phyloP scores from a whole-genome alignment of 2,797 vertebrate genomes.

The Artibeus jamaicensis region DNA sequence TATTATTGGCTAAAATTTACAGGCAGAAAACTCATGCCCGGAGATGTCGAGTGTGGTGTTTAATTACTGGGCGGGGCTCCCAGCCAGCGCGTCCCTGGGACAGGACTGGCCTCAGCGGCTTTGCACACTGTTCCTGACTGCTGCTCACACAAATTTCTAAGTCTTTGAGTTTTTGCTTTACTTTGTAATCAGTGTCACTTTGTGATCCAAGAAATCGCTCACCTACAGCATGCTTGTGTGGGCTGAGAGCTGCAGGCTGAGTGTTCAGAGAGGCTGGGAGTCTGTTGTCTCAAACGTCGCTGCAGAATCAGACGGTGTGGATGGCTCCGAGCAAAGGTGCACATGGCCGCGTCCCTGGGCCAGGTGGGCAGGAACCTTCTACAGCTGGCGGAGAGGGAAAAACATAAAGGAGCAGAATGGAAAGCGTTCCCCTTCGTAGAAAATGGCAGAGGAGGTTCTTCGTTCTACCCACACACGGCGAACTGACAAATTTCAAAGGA shows the following conservation, averaged over 20 bases:
- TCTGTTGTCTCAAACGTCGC: rapidly evolving
- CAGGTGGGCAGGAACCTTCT: not conserved
- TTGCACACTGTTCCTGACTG: rapidly evolving
- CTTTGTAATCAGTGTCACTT: not conserved
- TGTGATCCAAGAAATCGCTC: not conserved
- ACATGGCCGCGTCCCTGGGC: not conserved
- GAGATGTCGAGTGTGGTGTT: rapidly evolving
- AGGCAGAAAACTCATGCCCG: not conserved
- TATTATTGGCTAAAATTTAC: not conserved
- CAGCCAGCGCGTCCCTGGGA: too few relatives aligned
- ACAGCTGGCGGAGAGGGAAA: not conserved
- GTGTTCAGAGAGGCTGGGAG: not conserved
- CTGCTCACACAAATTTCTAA: not conserved
- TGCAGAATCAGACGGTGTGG: rapidly evolving
- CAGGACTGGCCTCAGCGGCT: too few relatives aligned
- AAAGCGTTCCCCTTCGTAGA: not conserved
- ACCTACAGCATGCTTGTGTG: rapidly evolving
- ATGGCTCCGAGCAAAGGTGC: not conserved
- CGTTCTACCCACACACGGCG: not conserved
- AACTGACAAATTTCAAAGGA: not conserved
- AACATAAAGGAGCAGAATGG: not conserved
- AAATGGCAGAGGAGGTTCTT: not conserved
- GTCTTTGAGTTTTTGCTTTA: not conserved
- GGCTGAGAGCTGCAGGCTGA: rapidly evolving
- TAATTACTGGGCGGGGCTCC: too few relatives aligned